Base-by-base conservation (phyloP, 2,113 vertebrate genomes). In the Marcusenius ussheri region DNA sequence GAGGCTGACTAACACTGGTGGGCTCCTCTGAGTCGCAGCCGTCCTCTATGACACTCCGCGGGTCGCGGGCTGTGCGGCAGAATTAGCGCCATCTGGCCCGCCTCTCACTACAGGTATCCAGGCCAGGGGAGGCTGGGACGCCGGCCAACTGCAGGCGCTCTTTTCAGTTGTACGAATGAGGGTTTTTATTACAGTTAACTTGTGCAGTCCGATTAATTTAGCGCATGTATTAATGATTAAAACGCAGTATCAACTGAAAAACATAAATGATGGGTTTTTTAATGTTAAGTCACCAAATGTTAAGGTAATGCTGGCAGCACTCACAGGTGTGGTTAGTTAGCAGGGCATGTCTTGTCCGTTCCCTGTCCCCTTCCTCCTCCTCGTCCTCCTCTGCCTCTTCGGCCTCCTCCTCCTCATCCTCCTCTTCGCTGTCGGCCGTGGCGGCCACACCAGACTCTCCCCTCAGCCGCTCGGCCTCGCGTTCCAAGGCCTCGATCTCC, bases 401-500 rank as follows among this genome's bases (percentile, higher is more conserved):
- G 4, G 10, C 88, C 2, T 91, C 94, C 19, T 47, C 90, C 42
- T 92, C 94, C 83, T 95, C 95, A 47, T 96, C 95, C 0, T 96
- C 96, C 0, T 96, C 96, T 0, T 96, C 95, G 0, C 96, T 95
- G 31, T 94, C 95, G 91, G 96, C 96, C 11, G 91, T 95, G 62
- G 92, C 91, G 0, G 93, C 95, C 80, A 95, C 24, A 93, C 94
- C 27, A 92, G 92, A 6, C 47, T 45, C 39, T 89, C 92, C 94
- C 91, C 93, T 96, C 92, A 95, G 95, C n/a, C 95, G 96, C 92
- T 97, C 98, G 0, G 98, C 98, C 94, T 99, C 97, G 88, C 98
- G 95, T 93, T 99, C 98, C 93, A 99, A 90, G 90, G 98, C 98
- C 94, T 99, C 98, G 92, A 99, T 99, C 96, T 99, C 98, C 93